Conservation (phyloP, 2,888 invertebrate genomes). For the Hololepta plana region DNA sequence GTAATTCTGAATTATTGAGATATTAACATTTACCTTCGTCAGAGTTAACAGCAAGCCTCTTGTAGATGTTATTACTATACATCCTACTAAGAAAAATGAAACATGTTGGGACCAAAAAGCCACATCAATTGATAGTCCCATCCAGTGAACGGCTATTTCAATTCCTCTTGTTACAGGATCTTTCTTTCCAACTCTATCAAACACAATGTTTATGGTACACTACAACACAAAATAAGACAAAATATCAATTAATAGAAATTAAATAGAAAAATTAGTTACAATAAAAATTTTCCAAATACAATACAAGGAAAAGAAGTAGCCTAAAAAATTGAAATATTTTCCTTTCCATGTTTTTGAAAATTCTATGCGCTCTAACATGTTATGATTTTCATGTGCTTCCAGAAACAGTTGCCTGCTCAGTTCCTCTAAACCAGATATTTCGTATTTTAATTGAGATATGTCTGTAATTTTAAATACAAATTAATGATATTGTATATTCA, state of each 20-base stretch:
- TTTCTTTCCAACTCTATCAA: constrained; percentile 95
- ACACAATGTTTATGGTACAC: constrained; percentile 97
- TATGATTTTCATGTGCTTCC: constrained; percentile 87
- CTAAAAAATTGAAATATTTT: constrained; percentile 93
- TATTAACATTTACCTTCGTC: constrained; percentile 57
- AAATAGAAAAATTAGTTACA: constrained; percentile 37
- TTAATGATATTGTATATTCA: constrained; percentile 1
- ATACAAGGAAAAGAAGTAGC: constrained; percentile 96
- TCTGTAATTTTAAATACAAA: constrained; percentile 34
- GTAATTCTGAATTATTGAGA: neutral
- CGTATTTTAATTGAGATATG: constrained; percentile 61
- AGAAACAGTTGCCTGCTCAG: constrained; percentile 84
- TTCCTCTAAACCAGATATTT: constrained; percentile 81
- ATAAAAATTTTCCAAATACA: constrained; percentile 99
- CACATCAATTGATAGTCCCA: constrained; percentile 92
- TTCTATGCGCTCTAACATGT: constrained; percentile 77
- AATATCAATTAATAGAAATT: constrained; percentile 1
- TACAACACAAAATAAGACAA: constrained; percentile 27
- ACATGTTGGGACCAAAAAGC: constrained; percentile 98
- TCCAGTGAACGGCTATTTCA: constrained; percentile 92
- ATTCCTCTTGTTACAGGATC: constrained; percentile 95
- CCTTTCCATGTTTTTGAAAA: constrained; percentile 96
- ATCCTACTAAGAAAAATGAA: constrained; percentile 90
- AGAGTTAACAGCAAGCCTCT: constrained; percentile 87
- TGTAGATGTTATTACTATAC: constrained; percentile 95